These are phyloP conservation scores for Monoplex corrugatus DNA, from an alignment of 2,888 invertebrate species.

Conservation along the genomic window DNA sequence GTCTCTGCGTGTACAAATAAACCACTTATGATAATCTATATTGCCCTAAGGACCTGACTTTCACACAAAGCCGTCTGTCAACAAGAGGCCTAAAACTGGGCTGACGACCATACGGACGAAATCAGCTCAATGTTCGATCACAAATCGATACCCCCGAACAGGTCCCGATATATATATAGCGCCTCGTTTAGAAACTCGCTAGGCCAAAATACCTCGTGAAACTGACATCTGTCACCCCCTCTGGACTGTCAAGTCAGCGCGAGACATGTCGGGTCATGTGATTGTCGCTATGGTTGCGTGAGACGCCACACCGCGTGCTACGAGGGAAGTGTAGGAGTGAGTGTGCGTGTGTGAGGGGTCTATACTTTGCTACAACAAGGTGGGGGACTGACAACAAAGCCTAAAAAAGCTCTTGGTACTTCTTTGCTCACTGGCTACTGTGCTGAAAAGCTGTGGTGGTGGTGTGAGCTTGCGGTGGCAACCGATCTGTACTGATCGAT, in stretches of 20 bases:
- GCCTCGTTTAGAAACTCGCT: background rate
- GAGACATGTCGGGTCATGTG: slow-evolving; percentile 44
- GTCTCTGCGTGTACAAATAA: background rate
- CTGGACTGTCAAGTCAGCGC: slow-evolving; percentile 15
- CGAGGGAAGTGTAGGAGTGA: background rate
- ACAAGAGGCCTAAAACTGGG: background rate
- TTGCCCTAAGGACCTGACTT: too few species aligned
- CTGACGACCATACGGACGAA: slow-evolving; percentile 6
- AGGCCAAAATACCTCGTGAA: too few species aligned
- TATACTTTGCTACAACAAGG: too few species aligned
- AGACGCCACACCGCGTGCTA: slow-evolving; percentile 26
- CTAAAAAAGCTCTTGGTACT: too few species aligned
- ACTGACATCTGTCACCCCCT: slow-evolving; percentile 36
- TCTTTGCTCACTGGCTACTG: background rate
- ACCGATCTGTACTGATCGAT: background rate
- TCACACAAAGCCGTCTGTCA: background rate
- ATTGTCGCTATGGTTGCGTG: slow-evolving; percentile 43
- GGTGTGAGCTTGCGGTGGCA: background rate
- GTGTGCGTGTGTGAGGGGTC: slow-evolving; percentile 8
- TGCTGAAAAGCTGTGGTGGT: background rate
- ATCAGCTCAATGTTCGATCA: slow-evolving; percentile 39
- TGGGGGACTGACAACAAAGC: background rate
- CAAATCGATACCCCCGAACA: slow-evolving; percentile 45
- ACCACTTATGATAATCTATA: too few species aligned
- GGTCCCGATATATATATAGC: background rate